Base-by-base conservation (phyloP, 2,888 invertebrate genomes). In the Helleia helle region DNA sequence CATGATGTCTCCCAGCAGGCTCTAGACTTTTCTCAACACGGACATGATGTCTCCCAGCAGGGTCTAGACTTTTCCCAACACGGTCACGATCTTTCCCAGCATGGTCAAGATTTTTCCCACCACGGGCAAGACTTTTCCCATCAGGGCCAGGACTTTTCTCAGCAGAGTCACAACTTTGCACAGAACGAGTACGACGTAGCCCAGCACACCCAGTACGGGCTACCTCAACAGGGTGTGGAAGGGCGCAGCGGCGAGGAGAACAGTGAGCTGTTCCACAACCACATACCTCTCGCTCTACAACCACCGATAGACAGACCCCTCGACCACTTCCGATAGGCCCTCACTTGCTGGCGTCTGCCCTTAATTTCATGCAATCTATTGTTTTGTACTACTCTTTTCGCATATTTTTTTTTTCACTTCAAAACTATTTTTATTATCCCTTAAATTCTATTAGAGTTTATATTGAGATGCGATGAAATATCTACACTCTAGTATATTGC, bases 281-380 rank as follows among this genome's bases (percentile, higher is more conserved):
- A 84, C 56, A 81, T 85, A 44, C 84, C 85, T 0, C 59, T 79
- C 9, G 74, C 71, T 4, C 64, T 81, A 18, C 81, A 83, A 58
- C 74, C 69, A n/a, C 84, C 84, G 2, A 64, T 80, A 25, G 76
- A 83, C 50, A 64, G 79, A 24, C 77, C 83, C 3, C 66, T 79
- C n/a, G 84, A 83, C 29, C 66, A 81, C 51, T 84, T 84, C 60
- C 70, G 65, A 52, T 83, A 76, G 43, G 44, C n/a, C n/a, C n/a
- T n/a, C n/a, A n/a, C n/a, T n/a, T n/a, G n/a, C n/a, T n/a, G n/a
- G n/a, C n/a, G n/a, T n/a, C n/a, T n/a, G n/a, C n/a, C n/a, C n/a
- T n/a, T n/a, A n/a, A n/a, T n/a, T n/a, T n/a, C n/a, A n/a, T n/a
- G n/a, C n/a, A n/a, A n/a, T n/a, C n/a, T n/a, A n/a, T n/a, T n/a